Evolutionary conservation across 2,113 vertebrate species (phyloP).

Genomic region (Verasper variegatus): DNA sequence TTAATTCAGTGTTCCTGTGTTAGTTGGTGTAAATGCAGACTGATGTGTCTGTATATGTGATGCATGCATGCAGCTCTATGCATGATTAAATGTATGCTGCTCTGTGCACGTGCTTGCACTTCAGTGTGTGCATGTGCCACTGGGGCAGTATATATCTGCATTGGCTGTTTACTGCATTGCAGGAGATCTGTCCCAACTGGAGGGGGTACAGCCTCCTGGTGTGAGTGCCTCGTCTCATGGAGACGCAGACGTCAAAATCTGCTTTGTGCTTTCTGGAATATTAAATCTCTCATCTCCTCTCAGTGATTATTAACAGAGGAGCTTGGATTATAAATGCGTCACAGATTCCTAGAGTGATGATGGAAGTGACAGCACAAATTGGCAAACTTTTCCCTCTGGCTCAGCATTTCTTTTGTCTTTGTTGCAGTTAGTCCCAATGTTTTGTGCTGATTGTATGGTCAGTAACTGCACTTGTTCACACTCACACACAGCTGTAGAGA

Average conservation of each 20-base stretch:
- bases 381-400: slow-evolving; percentile 44
- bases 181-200: slow-evolving; percentile 59
- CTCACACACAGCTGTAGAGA: neutral
- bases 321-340: slow-evolving; percentile 41
- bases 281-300: neutral
- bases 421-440: slow-evolving; percentile 20
- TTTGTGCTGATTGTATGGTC: slow-evolving; percentile 5
- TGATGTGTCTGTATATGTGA: neutral
- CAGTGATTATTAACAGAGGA: slow-evolving; percentile 40
- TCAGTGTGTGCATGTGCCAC: slow-evolving; percentile 25
- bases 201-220: slow-evolving; percentile 31
- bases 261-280: slow-evolving; percentile 28
- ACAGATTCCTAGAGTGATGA: slow-evolving; percentile 19
- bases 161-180: slow-evolving; percentile 69
- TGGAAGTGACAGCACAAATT: slow-evolving; percentile 43
- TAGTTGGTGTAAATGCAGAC: neutral
- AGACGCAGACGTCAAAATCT: slow-evolving; percentile 39
- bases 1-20: neutral
- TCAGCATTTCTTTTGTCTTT: slow-evolving; percentile 56
- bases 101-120: slow-evolving; percentile 9
- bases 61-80: slow-evolving; percentile 11
- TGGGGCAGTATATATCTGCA: slow-evolving; percentile 51
- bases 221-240: slow-evolving; percentile 21
- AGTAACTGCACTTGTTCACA: neutral
- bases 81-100: slow-evolving; percentile 17